Evolutionary conservation across 2,797 vertebrate genomes (phyloP).

Genomic region (Danio choprae): DNA sequence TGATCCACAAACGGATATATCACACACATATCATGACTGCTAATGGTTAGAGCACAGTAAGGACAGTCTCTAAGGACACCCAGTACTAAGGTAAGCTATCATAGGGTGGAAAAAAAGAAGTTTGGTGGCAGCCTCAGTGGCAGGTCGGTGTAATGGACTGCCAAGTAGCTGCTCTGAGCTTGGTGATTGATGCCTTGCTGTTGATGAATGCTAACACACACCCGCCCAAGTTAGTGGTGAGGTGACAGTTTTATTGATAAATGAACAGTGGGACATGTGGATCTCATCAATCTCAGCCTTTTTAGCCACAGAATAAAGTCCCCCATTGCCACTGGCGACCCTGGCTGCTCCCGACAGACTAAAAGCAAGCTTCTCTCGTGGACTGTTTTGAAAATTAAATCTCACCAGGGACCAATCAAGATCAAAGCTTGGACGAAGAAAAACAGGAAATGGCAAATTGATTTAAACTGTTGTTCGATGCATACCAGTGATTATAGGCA

Average conservation of each 20-base stretch:
- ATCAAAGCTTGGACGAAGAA: not conserved
- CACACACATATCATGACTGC: constrained; percentile 25
- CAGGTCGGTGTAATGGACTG: constrained; percentile 70
- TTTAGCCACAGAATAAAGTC: constrained; percentile 65
- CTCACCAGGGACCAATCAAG: constrained; percentile 13
- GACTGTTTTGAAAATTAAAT: constrained; percentile 43
- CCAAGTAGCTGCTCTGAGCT: constrained; percentile 61
- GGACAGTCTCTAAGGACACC: constrained; percentile 7
- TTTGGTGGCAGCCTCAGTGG: constrained; percentile 70
- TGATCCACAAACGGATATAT: not conserved
- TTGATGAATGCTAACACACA: constrained; percentile 74
- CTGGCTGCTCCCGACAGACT: constrained; percentile 32
- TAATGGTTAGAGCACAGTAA: not conserved
- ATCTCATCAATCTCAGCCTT: constrained; percentile 74
- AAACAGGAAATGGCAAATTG: constrained; percentile 26
- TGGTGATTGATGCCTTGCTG: constrained; percentile 72
- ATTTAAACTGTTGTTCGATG: constrained; percentile 2
- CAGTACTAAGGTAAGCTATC: constrained; percentile 38
- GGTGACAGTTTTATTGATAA: constrained; percentile 79
- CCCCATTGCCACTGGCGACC: constrained; percentile 60
- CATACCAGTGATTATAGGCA: not conserved
- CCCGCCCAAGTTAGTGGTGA: constrained; percentile 72
- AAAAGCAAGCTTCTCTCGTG: constrained; percentile 54
- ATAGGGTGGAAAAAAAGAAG: constrained; percentile 51
- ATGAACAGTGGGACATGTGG: constrained; percentile 74